These are phyloP conservation scores for Hemibagrus guttatus DNA, from an alignment of 2,797 vertebrate species.

Conservation along the genomic window DNA sequence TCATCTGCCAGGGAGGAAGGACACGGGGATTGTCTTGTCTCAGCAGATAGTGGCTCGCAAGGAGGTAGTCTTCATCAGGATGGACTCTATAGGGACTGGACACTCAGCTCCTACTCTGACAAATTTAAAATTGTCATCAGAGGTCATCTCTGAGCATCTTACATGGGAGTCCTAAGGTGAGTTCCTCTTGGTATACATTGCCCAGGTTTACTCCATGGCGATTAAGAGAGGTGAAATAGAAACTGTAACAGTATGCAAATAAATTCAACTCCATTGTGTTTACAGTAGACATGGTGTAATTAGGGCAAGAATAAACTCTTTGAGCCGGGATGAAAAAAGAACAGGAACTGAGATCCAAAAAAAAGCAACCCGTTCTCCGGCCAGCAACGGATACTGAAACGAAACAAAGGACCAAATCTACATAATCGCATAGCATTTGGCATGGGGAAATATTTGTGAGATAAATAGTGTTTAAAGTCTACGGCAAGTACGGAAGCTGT, in stretches of 20 bases:
- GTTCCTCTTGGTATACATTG: background rate
- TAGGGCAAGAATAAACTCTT: constrained; percentile 24
- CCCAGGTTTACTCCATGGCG: background rate
- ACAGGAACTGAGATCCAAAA: constrained; percentile 15
- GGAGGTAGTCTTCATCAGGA: background rate
- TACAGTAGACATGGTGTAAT: constrained; percentile 10
- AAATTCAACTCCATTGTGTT: constrained; percentile 26
- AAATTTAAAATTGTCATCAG: background rate
- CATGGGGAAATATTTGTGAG: background rate
- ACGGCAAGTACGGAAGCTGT: background rate
- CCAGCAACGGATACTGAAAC: background rate
- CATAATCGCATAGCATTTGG: constrained; percentile 16
- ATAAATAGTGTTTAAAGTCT: background rate
- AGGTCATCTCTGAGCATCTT: background rate
- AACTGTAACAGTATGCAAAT: constrained; percentile 7
- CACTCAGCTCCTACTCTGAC: background rate
- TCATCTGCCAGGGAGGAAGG: background rate
- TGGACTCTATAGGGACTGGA: background rate
- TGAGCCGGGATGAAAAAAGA: background rate
- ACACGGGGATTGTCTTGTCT: background rate
- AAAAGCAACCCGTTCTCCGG: background rate
- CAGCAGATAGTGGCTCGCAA: background rate
- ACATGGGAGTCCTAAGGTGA: background rate
- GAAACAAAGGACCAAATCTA: constrained; percentile 19
- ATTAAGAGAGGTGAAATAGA: background rate